phyloP scores from a whole-genome alignment of 2,888 invertebrate species.

The Gastracanthus pulcherrimus region DNA sequence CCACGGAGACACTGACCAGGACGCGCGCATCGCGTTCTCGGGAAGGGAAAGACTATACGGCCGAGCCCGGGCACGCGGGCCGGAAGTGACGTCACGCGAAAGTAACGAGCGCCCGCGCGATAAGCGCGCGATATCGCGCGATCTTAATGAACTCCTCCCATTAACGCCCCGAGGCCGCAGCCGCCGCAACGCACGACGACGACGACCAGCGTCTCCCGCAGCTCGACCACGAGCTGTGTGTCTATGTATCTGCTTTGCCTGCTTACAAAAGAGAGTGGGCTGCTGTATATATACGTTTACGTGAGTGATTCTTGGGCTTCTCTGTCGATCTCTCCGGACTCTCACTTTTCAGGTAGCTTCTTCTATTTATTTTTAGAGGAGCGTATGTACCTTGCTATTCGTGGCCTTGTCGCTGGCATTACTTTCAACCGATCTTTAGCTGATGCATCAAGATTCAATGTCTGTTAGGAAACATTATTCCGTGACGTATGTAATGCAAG shows the following conservation, averaged over 20 bases:
- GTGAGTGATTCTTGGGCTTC: background rate
- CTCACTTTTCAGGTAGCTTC: background rate
- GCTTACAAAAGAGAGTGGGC: no score
- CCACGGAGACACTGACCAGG: conserved; percentile 46
- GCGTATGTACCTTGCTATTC: no score
- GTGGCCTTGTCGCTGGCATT: no score
- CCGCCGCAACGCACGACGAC: background rate
- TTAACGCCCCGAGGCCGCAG: conserved; percentile 67
- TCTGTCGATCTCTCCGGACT: background rate
- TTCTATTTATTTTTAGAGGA: no score
- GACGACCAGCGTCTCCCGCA: background rate
- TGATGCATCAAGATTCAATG: no score
- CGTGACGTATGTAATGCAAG: no score
- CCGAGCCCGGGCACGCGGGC: conserved; percentile 36
- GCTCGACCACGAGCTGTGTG: no score
- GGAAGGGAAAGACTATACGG: background rate
- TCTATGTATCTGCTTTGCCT: background rate
- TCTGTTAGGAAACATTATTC: no score
- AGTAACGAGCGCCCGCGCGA: conserved; percentile 68
- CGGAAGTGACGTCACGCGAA: conserved; percentile 72
- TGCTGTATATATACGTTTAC: background rate
- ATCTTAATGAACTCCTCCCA: conserved; percentile 73
- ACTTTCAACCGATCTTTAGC: no score
- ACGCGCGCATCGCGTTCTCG: background rate
- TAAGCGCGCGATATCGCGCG: conserved; percentile 63